Evolutionary conservation across 2,113 vertebrate genomes (phyloP).

Genomic region (Thymallus thymallus): DNA sequence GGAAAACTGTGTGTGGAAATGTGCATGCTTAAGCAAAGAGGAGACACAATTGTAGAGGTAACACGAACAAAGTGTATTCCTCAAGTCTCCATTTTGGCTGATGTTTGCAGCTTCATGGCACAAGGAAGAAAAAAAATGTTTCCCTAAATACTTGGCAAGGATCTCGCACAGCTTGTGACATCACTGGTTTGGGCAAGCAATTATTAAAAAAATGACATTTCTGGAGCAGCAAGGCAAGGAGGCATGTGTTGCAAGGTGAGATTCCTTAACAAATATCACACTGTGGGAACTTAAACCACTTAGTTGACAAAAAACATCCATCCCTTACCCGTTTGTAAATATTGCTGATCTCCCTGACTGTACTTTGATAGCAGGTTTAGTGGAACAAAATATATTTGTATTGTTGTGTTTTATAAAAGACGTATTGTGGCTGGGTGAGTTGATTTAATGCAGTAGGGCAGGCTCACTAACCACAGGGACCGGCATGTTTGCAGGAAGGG

Average conservation of each 20-base stretch:
- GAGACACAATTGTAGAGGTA: background rate
- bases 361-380: background rate
- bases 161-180: slow-evolving; percentile 21
- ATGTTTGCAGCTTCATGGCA: slow-evolving; percentile 13
- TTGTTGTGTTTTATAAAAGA: background rate
- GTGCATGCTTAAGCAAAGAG: background rate
- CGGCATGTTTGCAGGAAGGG: slow-evolving; percentile 16
- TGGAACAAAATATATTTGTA: background rate
- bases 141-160: slow-evolving; percentile 21
- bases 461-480: slow-evolving; percentile 4
- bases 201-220: slow-evolving; percentile 33
- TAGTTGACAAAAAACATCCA: background rate
- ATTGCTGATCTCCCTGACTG: slow-evolving; percentile 27
- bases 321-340: slow-evolving; percentile 15
- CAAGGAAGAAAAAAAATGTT: background rate
- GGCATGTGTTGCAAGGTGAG: slow-evolving; percentile 22
- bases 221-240: slow-evolving; percentile 18
- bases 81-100: background rate
- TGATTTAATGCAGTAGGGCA: background rate
- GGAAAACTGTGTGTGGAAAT: background rate
- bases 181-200: slow-evolving; percentile 30
- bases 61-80: background rate
- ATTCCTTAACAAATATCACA: slow-evolving; percentile 18
- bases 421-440: background rate
- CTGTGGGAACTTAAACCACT: slow-evolving; percentile 21